Percentiles rank a stretch among this genome's conserved stretches.
Evolutionary conservation across 2,797 vertebrate species (phyloP).

Genomic region (Eurystomus glaucurus): DNA sequence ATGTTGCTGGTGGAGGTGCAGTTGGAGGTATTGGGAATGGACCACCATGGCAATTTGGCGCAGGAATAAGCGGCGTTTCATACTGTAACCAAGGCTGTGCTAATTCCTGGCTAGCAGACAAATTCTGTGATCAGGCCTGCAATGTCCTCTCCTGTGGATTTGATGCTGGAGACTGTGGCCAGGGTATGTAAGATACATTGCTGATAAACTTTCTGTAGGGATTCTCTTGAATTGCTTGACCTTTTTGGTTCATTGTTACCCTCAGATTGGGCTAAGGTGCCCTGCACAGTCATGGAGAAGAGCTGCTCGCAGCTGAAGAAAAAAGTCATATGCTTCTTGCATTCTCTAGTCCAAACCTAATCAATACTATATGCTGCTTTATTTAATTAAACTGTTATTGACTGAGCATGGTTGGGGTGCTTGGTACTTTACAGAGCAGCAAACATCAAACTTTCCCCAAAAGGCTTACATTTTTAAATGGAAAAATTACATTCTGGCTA

Average conservation of each 20-base stretch:
- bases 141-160: slow-evolving; percentile 94
- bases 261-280: not conserved
- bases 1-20: slow-evolving; percentile 83
- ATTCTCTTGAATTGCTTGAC: not conserved
- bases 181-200: slow-evolving; percentile 84
- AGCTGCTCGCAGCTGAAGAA: not conserved
- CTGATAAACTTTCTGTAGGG: not conserved
- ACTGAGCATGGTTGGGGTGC: not conserved
- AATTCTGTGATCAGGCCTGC: slow-evolving; percentile 99
- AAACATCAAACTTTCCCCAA: not conserved
- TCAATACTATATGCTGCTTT: not conserved
- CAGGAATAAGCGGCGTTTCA: slow-evolving; percentile 88
- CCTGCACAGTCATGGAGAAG: not conserved
- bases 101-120: slow-evolving; percentile 98
- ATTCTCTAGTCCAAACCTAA: not conserved
- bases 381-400: not conserved
- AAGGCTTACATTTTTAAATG: not conserved
- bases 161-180: slow-evolving; percentile 97
- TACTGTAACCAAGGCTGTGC: slow-evolving; percentile 98
- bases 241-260: not conserved
- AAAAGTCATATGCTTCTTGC: not conserved
- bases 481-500: not conserved
- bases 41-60: slow-evolving; percentile 93
- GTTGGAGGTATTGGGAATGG: slow-evolving; percentile 84
- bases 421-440: not conserved